A percentile compares a stretch with the other conserved stretches of the same genome.
Evolutionary conservation across 2,888 invertebrate species (phyloP).

Genomic region (Loripinus fragilis): DNA sequence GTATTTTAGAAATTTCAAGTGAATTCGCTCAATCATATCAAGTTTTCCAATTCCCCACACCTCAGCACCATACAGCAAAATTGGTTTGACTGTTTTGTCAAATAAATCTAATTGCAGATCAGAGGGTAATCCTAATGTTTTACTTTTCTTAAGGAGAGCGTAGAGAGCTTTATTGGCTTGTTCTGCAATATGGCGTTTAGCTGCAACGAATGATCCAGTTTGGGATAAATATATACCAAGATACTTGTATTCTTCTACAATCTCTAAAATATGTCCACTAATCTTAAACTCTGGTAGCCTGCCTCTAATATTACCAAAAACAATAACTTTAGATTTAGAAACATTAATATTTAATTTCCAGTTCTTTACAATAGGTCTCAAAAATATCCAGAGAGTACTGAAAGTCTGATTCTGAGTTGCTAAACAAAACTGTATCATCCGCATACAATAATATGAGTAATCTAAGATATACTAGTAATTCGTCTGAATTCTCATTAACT

Average conservation of each 20-base stretch:
- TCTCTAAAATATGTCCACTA: neutral
- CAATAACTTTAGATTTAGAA: neutral
- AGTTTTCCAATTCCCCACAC: too few species aligned
- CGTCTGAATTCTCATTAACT: neutral
- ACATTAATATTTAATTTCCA: neutral
- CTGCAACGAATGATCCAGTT: neutral
- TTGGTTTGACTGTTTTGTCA: too few species aligned
- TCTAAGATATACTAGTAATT: neutral
- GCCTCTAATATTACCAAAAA: neutral
- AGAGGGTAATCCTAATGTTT: neutral
- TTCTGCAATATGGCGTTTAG: neutral
- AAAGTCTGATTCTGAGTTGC: neutral
- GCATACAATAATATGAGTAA: neutral
- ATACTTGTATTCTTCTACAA: neutral
- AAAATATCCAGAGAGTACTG: neutral
- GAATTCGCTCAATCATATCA: too few species aligned
- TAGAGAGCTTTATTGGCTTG: neutral
- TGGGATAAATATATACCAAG: neutral
- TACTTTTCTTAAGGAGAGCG: neutral
- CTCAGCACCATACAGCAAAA: too few species aligned
- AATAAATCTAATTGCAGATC: too few species aligned
- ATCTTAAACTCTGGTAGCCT: neutral
- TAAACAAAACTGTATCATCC: neutral
- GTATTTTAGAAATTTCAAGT: too few species aligned
- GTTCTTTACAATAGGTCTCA: neutral